Percentiles rank a stretch among this genome's conserved stretches.
Evolutionary conservation across 2,797 vertebrate genomes (phyloP).

Genomic region (Sebastolobus altivelis): DNA sequence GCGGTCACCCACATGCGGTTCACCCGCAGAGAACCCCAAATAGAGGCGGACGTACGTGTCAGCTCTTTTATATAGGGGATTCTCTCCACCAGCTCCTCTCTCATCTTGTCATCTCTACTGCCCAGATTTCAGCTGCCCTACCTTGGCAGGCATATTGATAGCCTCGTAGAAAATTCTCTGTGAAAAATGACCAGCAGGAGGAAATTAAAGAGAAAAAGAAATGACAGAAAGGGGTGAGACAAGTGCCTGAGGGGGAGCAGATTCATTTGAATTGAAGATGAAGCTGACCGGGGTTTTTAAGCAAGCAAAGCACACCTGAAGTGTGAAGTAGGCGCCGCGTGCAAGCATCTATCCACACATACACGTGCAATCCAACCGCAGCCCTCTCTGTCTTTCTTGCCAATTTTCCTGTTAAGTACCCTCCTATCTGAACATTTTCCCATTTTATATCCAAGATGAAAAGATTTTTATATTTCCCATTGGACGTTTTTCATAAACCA

Average conservation of each 20-base stretch:
- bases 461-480: constrained; percentile 39
- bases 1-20: background rate
- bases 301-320: constrained; percentile 63
- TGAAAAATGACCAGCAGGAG: constrained; percentile 68
- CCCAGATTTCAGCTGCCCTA: constrained; percentile 46
- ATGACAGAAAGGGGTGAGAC: constrained; percentile 61
- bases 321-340: constrained; percentile 18
- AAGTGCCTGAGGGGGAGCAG: constrained; percentile 58
- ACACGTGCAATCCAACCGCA: constrained; percentile 7
- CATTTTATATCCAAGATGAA: constrained; percentile 45
- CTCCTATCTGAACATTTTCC: constrained; percentile 37
- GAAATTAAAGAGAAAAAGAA: constrained; percentile 72
- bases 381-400: constrained; percentile 13
- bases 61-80: constrained; percentile 40
- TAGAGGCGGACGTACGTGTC: constrained; percentile 27
- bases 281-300: constrained; percentile 66
- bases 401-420: constrained; percentile 41
- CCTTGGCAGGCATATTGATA: constrained; percentile 54
- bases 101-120: constrained; percentile 42
- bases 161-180: constrained; percentile 45
- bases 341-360: background rate
- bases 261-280: constrained; percentile 70
- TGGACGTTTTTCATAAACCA: constrained; percentile 37
- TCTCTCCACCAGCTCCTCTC: constrained; percentile 33
- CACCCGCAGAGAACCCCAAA: constrained; percentile 46